Evolutionary conservation across 2,797 vertebrate species (phyloP).

Genomic region (Sebastes hopkinsi): DNA sequence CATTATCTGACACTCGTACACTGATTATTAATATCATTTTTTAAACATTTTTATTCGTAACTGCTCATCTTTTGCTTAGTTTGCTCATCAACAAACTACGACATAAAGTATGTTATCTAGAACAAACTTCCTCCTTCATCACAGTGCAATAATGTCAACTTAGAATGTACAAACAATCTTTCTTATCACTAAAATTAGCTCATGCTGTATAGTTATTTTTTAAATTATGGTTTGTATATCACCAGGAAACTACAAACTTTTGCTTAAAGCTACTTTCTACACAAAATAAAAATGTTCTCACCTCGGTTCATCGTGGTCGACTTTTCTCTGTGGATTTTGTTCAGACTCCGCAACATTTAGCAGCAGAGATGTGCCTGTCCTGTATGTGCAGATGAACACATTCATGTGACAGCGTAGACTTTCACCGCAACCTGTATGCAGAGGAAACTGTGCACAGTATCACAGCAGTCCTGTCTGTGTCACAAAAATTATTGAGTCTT

Average conservation of each 20-base stretch:
- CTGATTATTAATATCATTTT: neutral
- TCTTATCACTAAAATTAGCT: neutral
- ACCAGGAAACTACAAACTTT: neutral
- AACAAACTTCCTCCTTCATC: neutral
- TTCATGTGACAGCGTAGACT: neutral
- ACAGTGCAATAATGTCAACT: neutral
- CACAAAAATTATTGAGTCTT: conserved; percentile 26
- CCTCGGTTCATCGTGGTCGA: conserved; percentile 42
- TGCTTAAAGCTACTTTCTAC: neutral
- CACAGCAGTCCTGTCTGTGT: conserved; percentile 2
- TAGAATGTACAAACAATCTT: neutral
- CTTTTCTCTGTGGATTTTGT: neutral
- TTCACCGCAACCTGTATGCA: conserved; percentile 22
- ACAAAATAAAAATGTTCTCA: conserved; percentile 48
- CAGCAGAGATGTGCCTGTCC: neutral
- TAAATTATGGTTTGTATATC: neutral
- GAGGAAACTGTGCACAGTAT: neutral
- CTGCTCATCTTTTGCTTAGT: neutral
- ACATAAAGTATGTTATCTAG: neutral
- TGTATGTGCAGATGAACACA: neutral
- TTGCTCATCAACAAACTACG: neutral
- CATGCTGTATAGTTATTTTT: neutral
- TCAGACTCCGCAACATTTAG: neutral
- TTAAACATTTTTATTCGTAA: neutral
- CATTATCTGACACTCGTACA: neutral